Percentiles rank a stretch among this genome's conserved stretches.
phyloP scores from a whole-genome alignment of 2,113 vertebrate genomes.

The Balaenoptera acutorostrata region DNA sequence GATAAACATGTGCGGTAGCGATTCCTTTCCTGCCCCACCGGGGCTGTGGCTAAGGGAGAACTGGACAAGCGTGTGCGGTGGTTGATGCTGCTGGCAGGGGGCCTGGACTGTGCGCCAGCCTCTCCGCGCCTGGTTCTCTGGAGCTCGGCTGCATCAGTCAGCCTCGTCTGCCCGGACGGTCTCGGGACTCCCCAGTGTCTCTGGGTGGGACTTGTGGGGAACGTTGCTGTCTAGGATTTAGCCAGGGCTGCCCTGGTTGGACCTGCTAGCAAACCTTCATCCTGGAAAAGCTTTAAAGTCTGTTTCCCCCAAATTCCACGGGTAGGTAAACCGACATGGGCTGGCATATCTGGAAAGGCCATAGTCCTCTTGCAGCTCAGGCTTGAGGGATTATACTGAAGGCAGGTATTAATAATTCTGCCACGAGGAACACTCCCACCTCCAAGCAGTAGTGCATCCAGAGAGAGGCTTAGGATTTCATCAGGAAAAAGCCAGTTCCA shows the following conservation, averaged over 20 bases:
- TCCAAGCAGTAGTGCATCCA: background rate
- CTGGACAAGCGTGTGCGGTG: background rate
- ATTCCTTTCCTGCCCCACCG: background rate
- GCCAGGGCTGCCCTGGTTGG: background rate
- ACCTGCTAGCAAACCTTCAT: background rate
- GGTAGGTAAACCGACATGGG: background rate
- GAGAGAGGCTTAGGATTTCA: background rate
- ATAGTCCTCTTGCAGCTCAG: background rate
- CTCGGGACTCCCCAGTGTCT: background rate
- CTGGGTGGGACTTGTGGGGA: background rate
- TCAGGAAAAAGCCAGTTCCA: background rate
- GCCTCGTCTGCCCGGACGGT: background rate
- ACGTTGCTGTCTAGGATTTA: background rate
- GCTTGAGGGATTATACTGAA: background rate
- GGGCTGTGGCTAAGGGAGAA: background rate
- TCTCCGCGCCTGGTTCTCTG: background rate
- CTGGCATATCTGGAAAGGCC: background rate
- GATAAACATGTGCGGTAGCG: background rate
- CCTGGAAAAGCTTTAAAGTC: background rate
- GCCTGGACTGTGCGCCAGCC: background rate
- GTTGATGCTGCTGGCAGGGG: background rate
- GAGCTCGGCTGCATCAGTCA: background rate
- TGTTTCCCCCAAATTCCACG: background rate
- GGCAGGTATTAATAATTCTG: background rate
- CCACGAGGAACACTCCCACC: background rate